Evolutionary conservation across 2,888 invertebrate species (phyloP).

Genomic region (Scaptomyza parva): DNA sequence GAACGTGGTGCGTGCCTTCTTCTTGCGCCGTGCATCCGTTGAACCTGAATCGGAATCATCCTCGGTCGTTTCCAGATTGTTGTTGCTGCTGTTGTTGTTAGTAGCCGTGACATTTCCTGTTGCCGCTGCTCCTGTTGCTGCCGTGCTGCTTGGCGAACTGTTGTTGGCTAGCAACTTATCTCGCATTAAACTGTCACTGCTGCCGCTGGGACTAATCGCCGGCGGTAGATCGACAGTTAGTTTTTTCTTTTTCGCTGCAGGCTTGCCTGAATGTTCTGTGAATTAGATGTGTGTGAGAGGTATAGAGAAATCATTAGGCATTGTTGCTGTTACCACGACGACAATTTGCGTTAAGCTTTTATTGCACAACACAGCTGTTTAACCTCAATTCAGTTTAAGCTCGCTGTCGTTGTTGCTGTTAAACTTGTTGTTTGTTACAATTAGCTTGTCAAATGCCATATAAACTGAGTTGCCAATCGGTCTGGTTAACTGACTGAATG

Average conservation of each 20-base stretch:
- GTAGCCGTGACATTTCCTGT: conserved; percentile 27
- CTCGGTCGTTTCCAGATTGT: conserved; percentile 84
- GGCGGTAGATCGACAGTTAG: conserved; percentile 66
- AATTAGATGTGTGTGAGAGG: neutral
- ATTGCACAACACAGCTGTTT: conserved; percentile 56
- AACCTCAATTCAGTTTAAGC: conserved; percentile 59
- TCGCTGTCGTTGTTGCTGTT: conserved; percentile 19
- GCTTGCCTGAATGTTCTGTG: conserved; percentile 69
- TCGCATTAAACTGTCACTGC: conserved; percentile 79
- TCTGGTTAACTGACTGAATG: conserved; percentile 8
- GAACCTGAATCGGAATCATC: conserved; percentile 86
- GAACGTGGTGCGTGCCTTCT: conserved; percentile 97
- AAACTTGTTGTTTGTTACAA: conserved; percentile 44
- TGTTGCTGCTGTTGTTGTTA: conserved; percentile 52
- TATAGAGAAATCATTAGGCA: conserved; percentile 20
- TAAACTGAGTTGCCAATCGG: conserved; percentile 37
- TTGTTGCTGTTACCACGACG: conserved; percentile 3
- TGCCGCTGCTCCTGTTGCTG: conserved; percentile 40
- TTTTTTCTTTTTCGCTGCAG: conserved; percentile 82
- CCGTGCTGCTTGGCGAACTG: conserved; percentile 54
- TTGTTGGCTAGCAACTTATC: conserved; percentile 66
- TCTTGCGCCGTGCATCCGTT: conserved; percentile 87
- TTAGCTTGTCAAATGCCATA: conserved; percentile 58
- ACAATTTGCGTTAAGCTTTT: conserved; percentile 26
- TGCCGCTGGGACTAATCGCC: conserved; percentile 78